phyloP scores from a whole-genome alignment of 1,140 invertebrate species.

The Procambarus clarkii region DNA sequence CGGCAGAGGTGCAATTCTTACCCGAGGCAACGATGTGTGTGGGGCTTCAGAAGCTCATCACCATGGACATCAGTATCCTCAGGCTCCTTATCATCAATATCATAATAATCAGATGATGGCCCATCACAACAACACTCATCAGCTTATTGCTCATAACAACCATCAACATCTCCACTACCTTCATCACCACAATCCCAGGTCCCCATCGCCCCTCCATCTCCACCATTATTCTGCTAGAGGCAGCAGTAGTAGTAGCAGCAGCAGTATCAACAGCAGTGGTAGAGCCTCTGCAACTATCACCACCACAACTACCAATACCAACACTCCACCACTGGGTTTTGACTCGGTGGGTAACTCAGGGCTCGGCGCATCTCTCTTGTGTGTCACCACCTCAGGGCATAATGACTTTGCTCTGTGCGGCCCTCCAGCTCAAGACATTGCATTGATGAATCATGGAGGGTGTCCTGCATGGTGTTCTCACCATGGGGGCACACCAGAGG shows the following conservation, averaged over 20 bases:
- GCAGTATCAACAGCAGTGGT: conserved; percentile 64
- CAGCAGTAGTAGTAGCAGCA: conserved; percentile 67
- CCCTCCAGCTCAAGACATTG: conserved; percentile 54
- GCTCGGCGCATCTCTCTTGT: conserved; percentile 67
- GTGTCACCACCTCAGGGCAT: conserved; percentile 69
- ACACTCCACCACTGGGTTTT: conserved; percentile 67
- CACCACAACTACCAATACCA: conserved; percentile 64
- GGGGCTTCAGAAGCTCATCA: conserved; percentile 29
- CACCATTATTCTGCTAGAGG: conserved; percentile 50
- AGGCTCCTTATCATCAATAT: conserved; percentile 48
- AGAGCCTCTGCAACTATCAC: conserved; percentile 62
- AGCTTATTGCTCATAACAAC: conserved; percentile 63
- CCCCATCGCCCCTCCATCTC: conserved; percentile 59
- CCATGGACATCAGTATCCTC: conserved; percentile 38
- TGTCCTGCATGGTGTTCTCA: conserved; percentile 65
- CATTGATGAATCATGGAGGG: conserved; percentile 59
- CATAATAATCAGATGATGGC: conserved; percentile 41
- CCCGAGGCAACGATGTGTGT: conserved; percentile 34
- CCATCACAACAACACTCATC: conserved; percentile 52
- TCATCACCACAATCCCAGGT: conserved; percentile 55
- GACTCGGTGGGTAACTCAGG: conserved; percentile 66
- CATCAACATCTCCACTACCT: conserved; percentile 50
- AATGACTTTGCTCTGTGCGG: conserved; percentile 64
- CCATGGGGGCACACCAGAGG: conserved; percentile 34
- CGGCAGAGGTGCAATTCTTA: conserved; percentile 20